phyloP scores from a whole-genome alignment of 1,140 invertebrate genomes.

The Nymphalis io region DNA sequence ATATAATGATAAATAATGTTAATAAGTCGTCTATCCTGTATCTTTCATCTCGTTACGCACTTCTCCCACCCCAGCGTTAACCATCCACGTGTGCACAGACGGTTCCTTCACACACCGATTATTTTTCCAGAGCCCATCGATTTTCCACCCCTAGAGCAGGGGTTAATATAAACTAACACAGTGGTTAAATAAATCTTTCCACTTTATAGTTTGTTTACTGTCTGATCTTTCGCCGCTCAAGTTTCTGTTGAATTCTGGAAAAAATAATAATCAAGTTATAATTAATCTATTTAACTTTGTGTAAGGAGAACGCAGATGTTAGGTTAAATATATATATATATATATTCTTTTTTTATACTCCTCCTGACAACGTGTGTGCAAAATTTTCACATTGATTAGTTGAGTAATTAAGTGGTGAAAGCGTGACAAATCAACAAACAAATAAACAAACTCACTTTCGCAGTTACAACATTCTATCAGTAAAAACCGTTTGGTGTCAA shows the following conservation, averaged over 20 bases:
- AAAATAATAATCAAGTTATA: background rate
- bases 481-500: too few species aligned
- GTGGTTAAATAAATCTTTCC: conserved; percentile 8
- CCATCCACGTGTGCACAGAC: conserved; percentile 17
- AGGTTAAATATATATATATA: too few species aligned
- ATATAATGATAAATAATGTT: background rate
- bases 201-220: conserved; percentile 17
- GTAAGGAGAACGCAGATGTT: too few species aligned
- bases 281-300: too few species aligned
- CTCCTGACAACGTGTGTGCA: too few species aligned
- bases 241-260: background rate
- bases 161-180: background rate
- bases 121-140: conserved; percentile 31
- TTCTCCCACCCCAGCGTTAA: conserved; percentile 10
- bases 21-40: background rate
- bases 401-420: too few species aligned
- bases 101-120: conserved; percentile 21
- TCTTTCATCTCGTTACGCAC: background rate
- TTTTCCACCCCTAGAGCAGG: conserved; percentile 19
- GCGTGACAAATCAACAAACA: too few species aligned
- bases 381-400: too few species aligned
- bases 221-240: conserved; percentile 6
- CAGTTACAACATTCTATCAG: too few species aligned
- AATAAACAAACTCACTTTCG: too few species aligned
- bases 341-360: too few species aligned